A percentile compares a stretch with the other conserved stretches of the same genome.
Evolutionary conservation across 2,888 invertebrate genomes (phyloP).

Genomic region (Xestia rhomboidea): DNA sequence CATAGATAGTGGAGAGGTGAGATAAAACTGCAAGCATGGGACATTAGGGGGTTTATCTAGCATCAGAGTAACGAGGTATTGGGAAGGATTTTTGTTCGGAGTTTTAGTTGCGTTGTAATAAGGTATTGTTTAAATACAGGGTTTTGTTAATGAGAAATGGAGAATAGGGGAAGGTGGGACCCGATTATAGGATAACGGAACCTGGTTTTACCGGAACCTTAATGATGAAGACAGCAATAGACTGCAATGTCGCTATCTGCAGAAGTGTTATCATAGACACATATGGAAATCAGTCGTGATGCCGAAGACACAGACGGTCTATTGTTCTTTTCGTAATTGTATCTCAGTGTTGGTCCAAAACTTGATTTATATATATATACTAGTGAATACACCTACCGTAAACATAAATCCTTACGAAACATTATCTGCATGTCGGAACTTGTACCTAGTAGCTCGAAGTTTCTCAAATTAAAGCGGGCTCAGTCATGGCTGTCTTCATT

Average conservation of each 20-base stretch:
- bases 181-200: background rate
- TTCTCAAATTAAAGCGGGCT: slow-evolving; percentile 38
- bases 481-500: slow-evolving; percentile 39
- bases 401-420: slow-evolving; percentile 26
- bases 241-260: background rate
- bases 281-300: background rate
- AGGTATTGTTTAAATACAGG: background rate
- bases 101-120: background rate
- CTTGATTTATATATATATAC: background rate
- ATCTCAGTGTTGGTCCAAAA: background rate
- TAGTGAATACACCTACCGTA: background rate
- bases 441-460: slow-evolving; percentile 24
- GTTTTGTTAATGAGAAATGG: background rate
- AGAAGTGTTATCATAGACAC: background rate
- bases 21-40: slow-evolving; percentile 34
- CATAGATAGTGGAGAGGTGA: slow-evolving; percentile 38
- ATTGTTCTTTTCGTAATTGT: background rate
- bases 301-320: background rate
- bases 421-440: slow-evolving; percentile 19
- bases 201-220: background rate
- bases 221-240: background rate
- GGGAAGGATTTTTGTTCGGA: background rate
- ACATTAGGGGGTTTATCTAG: background rate
- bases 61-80: slow-evolving; percentile 5
- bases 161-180: background rate